phyloP scores from a whole-genome alignment of 2,797 vertebrate genomes.

The Podarcis siculus region DNA sequence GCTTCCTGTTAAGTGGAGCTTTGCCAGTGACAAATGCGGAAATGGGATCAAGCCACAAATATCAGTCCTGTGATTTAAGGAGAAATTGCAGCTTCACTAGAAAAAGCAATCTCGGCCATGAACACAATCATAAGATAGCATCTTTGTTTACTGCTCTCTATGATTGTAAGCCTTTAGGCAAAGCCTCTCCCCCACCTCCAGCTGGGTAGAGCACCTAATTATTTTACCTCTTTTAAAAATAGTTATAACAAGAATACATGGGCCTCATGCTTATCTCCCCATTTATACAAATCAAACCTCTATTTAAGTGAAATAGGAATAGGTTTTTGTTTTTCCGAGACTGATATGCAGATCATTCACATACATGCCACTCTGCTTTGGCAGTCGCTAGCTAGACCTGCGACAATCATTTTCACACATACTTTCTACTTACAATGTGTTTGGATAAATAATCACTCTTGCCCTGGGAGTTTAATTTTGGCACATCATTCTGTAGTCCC shows the following conservation, averaged over 20 bases:
- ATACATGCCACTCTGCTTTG: background rate
- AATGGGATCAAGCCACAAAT: accelerated
- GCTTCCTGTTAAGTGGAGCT: background rate
- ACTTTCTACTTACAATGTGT: constrained; percentile 6
- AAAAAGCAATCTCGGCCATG: background rate
- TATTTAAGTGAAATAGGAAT: background rate
- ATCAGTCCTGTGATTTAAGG: background rate
- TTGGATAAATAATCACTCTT: constrained; percentile 13
- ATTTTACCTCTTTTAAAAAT: background rate
- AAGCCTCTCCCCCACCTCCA: background rate
- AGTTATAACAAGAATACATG: background rate
- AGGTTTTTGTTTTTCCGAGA: background rate
- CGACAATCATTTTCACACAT: constrained; percentile 18
- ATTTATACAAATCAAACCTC: background rate
- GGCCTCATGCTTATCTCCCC: background rate
- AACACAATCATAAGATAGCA: background rate
- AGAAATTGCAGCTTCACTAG: background rate
- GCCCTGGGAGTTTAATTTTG: constrained; percentile 3
- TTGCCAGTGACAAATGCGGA: background rate
- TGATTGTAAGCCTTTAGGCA: background rate
- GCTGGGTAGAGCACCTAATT: background rate
- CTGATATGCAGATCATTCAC: background rate
- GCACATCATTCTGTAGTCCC: constrained; percentile 21
- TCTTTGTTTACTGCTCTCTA: background rate
- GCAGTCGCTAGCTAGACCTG: background rate